Percentiles rank a stretch among this genome's conserved stretches.
Conservation (phyloP, 92 coral and sea anemone genomes). For the Montipora capitata region DNA sequence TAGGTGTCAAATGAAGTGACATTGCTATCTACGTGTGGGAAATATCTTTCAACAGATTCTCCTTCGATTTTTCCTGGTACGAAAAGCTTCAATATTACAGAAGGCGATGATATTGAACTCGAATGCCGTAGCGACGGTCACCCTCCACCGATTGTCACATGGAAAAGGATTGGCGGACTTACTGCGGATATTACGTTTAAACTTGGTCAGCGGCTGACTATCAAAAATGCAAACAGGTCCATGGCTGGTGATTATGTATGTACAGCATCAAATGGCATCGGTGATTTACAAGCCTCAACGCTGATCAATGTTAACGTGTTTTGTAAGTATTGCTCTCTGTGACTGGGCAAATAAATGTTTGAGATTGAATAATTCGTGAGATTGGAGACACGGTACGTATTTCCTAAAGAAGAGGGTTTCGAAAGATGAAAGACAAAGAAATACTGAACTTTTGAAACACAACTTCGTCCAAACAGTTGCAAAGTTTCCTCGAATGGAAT, state of each 20-base stretch:
- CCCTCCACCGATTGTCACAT: constrained; percentile 7
- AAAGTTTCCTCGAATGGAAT: too few species aligned
- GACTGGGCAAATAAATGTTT: too few species aligned
- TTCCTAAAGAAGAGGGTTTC: too few species aligned
- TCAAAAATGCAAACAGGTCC: neutral
- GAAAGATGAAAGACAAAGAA: too few species aligned
- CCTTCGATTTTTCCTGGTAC: neutral
- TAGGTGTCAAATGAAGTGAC: too few species aligned
- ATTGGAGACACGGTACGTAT: too few species aligned
- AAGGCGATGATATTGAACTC: neutral
- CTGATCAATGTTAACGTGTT: neutral
- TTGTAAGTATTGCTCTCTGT: neutral
- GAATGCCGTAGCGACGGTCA: neutral
- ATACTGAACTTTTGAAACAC: too few species aligned
- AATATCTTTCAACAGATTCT: neutral
- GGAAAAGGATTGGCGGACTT: neutral
- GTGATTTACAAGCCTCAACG: neutral
- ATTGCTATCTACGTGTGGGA: too few species aligned
- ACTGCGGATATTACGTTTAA: neutral
- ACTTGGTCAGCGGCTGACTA: neutral
- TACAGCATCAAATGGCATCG: constrained; percentile 28
- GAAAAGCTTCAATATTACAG: neutral
- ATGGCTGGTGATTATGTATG: constrained; percentile 40
- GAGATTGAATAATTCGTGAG: too few species aligned
- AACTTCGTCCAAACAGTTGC: too few species aligned